phyloP scores from a whole-genome alignment of 2,888 invertebrate genomes.

The Bembecia ichneumoniformis region DNA sequence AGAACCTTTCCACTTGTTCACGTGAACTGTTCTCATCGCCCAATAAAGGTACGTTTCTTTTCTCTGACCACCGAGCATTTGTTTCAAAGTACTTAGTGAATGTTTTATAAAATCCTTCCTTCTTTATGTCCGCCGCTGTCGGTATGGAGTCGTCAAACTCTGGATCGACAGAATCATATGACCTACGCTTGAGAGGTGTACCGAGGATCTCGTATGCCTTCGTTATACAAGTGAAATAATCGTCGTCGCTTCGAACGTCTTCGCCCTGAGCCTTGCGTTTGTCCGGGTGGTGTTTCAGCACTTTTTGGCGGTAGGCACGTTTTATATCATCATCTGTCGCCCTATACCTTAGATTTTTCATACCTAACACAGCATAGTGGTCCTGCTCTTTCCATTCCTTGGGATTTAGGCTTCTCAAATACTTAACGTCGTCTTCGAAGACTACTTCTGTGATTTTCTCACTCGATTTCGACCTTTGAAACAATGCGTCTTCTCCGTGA shows the following conservation, averaged over 20 bases:
- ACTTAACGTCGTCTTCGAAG: constrained; percentile 82
- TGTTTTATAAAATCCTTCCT: constrained; percentile 80
- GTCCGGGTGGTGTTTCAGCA: constrained; percentile 96
- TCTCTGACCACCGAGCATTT: constrained; percentile 93
- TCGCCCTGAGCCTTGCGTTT: constrained; percentile 94
- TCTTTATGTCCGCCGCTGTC: constrained; percentile 79
- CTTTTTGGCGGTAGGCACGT: constrained; percentile 85
- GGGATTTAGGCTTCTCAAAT: constrained; percentile 90
- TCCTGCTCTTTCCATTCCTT: constrained; percentile 99
- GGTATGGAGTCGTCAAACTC: constrained; percentile 93
- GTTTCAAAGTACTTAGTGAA: constrained; percentile 79
- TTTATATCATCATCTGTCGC: constrained; percentile 95
- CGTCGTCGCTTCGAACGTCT: constrained; percentile 89
- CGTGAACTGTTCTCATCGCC: constrained; percentile 83
- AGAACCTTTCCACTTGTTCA: constrained; percentile 92
- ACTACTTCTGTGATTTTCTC: constrained; percentile 58
- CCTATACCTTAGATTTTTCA: constrained; percentile 84
- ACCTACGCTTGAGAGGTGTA: constrained; percentile 83
- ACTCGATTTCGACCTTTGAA: constrained; percentile 49
- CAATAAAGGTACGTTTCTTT: constrained; percentile 86
- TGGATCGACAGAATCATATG: constrained; percentile 98
- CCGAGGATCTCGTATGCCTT: constrained; percentile 95
- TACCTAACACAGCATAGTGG: constrained; percentile 95
- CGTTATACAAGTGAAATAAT: constrained; percentile 99
- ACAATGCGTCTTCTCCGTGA: constrained; percentile 59